phyloP scores from a whole-genome alignment of 2,888 invertebrate genomes.

The Ferrisia virgata region DNA sequence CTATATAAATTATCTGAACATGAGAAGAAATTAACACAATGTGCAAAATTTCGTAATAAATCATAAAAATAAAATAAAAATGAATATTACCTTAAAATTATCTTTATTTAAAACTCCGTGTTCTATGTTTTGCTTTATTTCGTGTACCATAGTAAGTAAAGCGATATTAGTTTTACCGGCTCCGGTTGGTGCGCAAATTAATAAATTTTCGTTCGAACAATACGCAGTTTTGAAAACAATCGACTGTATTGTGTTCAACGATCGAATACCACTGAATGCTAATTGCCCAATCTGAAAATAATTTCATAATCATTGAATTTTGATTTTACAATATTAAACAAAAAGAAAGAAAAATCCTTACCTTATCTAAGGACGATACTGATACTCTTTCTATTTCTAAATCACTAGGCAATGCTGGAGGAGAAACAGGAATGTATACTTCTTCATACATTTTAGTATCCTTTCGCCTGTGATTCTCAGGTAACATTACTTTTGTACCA shows the following conservation, averaged over 20 bases:
- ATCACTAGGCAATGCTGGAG: conserved; percentile 47
- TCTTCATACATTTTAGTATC: conserved; percentile 78
- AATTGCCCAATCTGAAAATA: conserved; percentile 72
- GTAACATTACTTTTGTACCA: conserved; percentile 73
- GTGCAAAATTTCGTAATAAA: background rate
- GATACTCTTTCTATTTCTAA: conserved; percentile 65
- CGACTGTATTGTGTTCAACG: conserved; percentile 90
- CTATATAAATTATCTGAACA: conserved; percentile 87
- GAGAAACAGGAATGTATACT: conserved; percentile 74
- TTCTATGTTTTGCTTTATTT: conserved; percentile 80
- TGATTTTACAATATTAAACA: background rate
- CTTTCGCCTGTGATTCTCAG: conserved; percentile 72
- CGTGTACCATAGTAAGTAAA: conserved; percentile 84
- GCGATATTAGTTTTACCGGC: conserved; percentile 99
- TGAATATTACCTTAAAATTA: conserved; percentile 47
- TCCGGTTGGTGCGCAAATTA: conserved; percentile 98
- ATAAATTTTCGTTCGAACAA: conserved; percentile 90
- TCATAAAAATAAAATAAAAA: too few relatives aligned
- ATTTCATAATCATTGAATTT: background rate
- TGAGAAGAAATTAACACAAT: background rate
- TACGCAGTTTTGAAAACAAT: conserved; percentile 95
- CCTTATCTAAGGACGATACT: conserved; percentile 65
- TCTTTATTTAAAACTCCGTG: conserved; percentile 46
- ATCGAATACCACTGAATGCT: conserved; percentile 82
- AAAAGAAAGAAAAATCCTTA: conserved; percentile 50